phyloP scores from a whole-genome alignment of 2,797 vertebrate species.

The Tadarida brasiliensis region DNA sequence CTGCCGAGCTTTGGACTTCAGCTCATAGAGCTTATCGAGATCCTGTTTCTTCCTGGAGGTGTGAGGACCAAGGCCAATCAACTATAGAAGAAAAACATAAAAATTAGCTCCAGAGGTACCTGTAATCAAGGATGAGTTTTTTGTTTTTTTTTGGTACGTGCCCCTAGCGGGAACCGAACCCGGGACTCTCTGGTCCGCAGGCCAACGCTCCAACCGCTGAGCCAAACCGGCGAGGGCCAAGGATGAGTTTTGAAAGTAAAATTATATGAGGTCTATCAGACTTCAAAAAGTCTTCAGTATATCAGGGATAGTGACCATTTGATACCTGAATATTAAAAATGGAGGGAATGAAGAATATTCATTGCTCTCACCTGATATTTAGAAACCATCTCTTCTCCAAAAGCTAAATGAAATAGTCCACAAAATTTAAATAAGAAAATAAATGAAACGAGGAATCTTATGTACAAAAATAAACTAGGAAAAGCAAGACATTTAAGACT shows the following conservation, averaged over 20 bases:
- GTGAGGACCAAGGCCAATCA: conserved; percentile 89
- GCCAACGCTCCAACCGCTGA: no score
- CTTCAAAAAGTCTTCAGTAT: neutral
- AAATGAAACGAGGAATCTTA: conserved; percentile 62
- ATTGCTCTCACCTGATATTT: conserved; percentile 70
- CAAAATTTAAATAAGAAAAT: conserved; percentile 72
- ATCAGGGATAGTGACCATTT: conserved; percentile 18
- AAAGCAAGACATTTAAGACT: conserved; percentile 51
- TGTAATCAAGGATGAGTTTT: conserved; percentile 43
- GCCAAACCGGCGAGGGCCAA: no score
- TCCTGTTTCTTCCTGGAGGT: conserved; percentile 88
- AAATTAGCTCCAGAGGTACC: conserved; percentile 54
- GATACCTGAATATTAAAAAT: conserved; percentile 50
- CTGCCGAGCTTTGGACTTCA: conserved; percentile 88
- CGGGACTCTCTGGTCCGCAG: no score
- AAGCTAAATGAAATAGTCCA: conserved; percentile 63
- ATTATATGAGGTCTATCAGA: neutral
- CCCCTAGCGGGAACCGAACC: no score
- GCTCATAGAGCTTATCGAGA: conserved; percentile 87
- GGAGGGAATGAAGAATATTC: conserved; percentile 41
- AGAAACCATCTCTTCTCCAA: conserved; percentile 75
- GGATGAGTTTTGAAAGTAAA: conserved; percentile 56
- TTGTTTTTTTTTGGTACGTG: no score
- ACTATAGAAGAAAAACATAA: conserved; percentile 84
- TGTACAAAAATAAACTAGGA: conserved; percentile 58